A percentile compares a stretch with the other conserved stretches of the same genome.
phyloP scores from a whole-genome alignment of 2,888 invertebrate species.

The Patella depressa region DNA sequence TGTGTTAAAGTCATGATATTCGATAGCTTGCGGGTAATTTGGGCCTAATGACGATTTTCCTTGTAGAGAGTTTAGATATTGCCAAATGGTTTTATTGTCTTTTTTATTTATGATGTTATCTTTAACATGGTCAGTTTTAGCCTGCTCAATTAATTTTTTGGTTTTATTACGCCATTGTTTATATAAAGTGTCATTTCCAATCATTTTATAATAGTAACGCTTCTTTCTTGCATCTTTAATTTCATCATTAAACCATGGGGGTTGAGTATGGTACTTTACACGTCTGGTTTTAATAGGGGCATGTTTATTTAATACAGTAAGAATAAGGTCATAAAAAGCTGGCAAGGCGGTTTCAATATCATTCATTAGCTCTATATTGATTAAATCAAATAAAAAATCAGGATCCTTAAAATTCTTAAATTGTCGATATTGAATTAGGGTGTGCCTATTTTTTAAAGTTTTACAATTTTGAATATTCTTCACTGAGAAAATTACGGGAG shows the following conservation, averaged over 20 bases:
- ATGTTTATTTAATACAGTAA: background rate
- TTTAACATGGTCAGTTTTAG: background rate
- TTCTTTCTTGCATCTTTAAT: background rate
- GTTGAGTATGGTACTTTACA: background rate
- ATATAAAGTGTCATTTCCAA: background rate
- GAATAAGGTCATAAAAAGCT: background rate
- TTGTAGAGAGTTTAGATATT: background rate
- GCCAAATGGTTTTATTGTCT: background rate
- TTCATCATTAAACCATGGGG: background rate
- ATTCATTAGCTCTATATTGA: background rate
- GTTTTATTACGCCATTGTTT: background rate
- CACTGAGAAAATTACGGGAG: background rate
- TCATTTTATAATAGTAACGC: background rate
- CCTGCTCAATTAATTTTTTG: background rate
- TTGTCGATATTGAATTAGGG: too few species aligned
- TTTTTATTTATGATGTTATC: too few species aligned
- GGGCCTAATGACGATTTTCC: background rate
- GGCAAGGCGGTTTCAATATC: background rate
- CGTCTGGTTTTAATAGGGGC: background rate
- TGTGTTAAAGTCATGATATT: background rate
- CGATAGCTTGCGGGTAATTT: background rate
- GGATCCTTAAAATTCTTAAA: too few species aligned
- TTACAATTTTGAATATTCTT: slow-evolving; percentile 11
- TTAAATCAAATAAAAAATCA: too few species aligned
- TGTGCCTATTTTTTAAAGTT: background rate